These are phyloP conservation scores for Megaceryle torquata DNA, from an alignment of 2,113 vertebrate genomes.

Conservation along the genomic window DNA sequence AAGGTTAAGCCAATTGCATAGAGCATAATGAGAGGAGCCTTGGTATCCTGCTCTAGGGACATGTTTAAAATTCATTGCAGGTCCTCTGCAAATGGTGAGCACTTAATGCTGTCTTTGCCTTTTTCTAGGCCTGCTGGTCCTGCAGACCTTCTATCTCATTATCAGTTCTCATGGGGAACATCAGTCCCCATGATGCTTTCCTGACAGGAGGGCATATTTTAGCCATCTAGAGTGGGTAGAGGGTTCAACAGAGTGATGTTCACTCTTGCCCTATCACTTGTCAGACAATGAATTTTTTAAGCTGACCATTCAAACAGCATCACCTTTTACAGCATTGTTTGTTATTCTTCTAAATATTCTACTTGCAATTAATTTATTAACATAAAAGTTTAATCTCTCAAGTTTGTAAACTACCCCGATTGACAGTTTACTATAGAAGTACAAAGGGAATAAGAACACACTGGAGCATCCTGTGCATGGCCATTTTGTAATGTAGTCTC, in stretches of 20 bases:
- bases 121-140: neutral
- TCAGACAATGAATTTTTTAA: neutral
- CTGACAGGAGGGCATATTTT: neutral
- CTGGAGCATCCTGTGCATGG: neutral
- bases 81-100: neutral
- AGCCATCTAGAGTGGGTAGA: neutral
- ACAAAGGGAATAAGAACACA: neutral
- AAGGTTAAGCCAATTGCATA: neutral
- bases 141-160: slow-evolving; percentile 16
- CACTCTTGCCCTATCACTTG: neutral
- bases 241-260: neutral
- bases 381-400: neutral
- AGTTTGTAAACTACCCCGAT: neutral
- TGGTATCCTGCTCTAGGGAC: neutral
- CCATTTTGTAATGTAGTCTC: neutral
- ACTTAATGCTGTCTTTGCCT: neutral
- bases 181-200: neutral
- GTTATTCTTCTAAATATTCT: neutral
- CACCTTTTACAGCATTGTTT: neutral
- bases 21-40: neutral
- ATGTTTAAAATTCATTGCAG: slow-evolving; percentile 11
- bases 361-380: neutral
- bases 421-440: neutral
- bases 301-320: neutral
- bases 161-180: neutral